Evolutionary conservation across 2,797 vertebrate species (phyloP).

Genomic region (Alca torda): DNA sequence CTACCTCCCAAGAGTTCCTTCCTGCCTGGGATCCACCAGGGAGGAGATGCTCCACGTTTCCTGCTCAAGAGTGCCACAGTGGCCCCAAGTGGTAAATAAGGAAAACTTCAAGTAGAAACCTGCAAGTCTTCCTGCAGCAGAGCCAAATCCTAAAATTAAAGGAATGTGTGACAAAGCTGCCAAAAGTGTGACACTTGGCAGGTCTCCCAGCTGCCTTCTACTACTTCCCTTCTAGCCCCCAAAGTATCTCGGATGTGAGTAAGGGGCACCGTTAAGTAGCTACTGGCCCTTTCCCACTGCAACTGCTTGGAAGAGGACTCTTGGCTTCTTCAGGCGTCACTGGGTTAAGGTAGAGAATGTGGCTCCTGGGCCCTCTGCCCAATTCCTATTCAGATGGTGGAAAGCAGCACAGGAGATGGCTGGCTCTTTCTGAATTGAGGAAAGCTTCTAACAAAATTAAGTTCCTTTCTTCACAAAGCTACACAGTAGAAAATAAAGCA

Average conservation of each 20-base stretch:
- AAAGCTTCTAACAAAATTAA: conserved; percentile 29
- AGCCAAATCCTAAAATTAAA: conserved; percentile 52
- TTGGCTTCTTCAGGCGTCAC: conserved; percentile 36
- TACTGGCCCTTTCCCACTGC: conserved; percentile 48
- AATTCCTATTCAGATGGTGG: conserved; percentile 20
- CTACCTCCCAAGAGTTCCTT: neutral
- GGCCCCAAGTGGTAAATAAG: conserved; percentile 47
- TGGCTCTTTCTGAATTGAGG: conserved; percentile 36
- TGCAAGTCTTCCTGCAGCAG: neutral
- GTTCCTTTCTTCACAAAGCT: conserved; percentile 15
- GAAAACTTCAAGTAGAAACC: conserved; percentile 38
- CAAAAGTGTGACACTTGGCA: conserved; percentile 65
- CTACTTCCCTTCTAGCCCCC: conserved; percentile 57
- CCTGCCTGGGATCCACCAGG: neutral
- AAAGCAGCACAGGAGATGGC: conserved; percentile 35
- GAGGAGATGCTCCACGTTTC: neutral
- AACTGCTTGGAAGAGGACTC: conserved; percentile 41
- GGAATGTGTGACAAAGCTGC: conserved; percentile 59
- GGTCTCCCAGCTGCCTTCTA: conserved; percentile 53
- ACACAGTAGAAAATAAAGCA: conserved; percentile 29
- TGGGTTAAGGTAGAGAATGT: conserved; percentile 56
- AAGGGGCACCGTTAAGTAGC: conserved; percentile 56
- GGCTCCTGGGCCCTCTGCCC: conserved; percentile 53
- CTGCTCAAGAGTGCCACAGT: conserved; percentile 61
- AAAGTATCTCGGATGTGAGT: conserved; percentile 41